Evolutionary conservation across 2,888 invertebrate genomes (phyloP).

Genomic region (Drosophila sordidula): DNA sequence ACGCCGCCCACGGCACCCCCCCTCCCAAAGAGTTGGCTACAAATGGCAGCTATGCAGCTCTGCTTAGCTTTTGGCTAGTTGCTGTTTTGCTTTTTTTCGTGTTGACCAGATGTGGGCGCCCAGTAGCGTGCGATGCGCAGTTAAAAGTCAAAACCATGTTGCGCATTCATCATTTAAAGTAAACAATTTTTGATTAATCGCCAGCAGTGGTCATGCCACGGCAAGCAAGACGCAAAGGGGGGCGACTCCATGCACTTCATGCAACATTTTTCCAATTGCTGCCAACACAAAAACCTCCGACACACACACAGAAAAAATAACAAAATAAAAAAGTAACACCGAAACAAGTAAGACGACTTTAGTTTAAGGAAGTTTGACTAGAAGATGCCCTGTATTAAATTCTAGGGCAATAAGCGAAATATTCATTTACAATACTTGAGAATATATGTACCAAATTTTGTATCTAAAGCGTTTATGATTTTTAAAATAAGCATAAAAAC

Average conservation of each 20-base stretch:
- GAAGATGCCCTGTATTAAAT: background rate
- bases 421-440: no score
- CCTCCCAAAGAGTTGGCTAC: constrained; percentile 10
- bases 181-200: constrained; percentile 82
- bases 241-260: constrained; percentile 56
- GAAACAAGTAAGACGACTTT: constrained; percentile 3
- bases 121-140: constrained; percentile 53
- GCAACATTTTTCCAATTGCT: constrained; percentile 77
- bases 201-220: constrained; percentile 46
- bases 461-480: no score
- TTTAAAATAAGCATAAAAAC: no score
- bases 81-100: background rate
- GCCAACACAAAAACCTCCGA: constrained; percentile 37
- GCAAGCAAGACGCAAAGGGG: constrained; percentile 12
- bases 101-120: constrained; percentile 3
- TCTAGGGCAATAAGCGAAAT: background rate
- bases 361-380: background rate
- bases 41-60: constrained; percentile 51
- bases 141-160: constrained; percentile 74
- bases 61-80: constrained; percentile 60
- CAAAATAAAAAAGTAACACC: constrained; percentile 10
- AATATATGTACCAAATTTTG: no score
- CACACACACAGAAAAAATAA: constrained; percentile 15
- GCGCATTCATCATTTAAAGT: constrained; percentile 81
- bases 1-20: background rate